Base-by-base conservation (phyloP, 2,888 invertebrate species). In the Crepidodera aurea region DNA sequence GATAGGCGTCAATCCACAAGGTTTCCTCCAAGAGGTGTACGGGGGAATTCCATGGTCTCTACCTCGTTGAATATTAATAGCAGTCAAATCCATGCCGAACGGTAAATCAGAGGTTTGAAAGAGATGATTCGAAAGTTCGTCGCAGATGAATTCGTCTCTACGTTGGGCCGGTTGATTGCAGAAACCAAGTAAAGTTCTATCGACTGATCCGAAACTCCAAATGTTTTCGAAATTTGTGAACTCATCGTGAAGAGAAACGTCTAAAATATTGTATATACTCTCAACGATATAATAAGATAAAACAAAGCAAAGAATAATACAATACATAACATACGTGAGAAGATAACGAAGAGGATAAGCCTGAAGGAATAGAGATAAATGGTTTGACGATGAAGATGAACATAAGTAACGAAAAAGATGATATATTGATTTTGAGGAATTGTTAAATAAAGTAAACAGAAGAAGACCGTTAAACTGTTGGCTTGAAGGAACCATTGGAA, bases 21-120 rank as follows among this genome's bases (percentile, higher is more conserved):
- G 91, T 65, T 88, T 86, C 27, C 93, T 84, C 92, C 92, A 95
- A 0, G 86, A 79, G 0, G 90, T 90, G 75, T 94, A 95, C 0
- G 91, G 84, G 0, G 93, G 89, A 0, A 94, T 83, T 0, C 95
- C 95, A 75, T 95, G 95, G 77, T 95, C 95, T 25, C 95, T 84
- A 0, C 93, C 95, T 54, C 91, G 82, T 78, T 95, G 94, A 32
- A 95, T 91, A 73, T 95, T 95, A 55, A 95, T 89, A 0, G 95
- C 91, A 0, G 93, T 93, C 60, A 95, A 82, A 77, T 95, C 95
- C 85, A 95, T 88, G 0, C 95, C 92, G 71, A 91, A 92, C 16
- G 86, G 85, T 62, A 88, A 87, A 7, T 84, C 84, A 12, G 85
- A 82, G 0, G 90, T 89, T 83, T 93, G 92, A 75, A 94, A 94